Evolutionary conservation across 37 sponge, comb jelly and placozoan species (phyloP).

Genomic region (Petrosia ficiformis): DNA sequence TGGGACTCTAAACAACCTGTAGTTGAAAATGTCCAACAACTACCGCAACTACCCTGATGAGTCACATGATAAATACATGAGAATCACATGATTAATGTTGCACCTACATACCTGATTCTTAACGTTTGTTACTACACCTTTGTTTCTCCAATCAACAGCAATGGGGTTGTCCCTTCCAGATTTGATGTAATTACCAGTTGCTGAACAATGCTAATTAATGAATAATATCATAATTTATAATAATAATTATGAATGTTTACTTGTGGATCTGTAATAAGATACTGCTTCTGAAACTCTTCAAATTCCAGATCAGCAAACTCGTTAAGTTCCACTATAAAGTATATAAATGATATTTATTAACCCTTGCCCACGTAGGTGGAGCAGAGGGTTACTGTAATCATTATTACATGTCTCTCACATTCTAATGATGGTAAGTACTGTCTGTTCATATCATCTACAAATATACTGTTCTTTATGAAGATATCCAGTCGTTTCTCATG

Average conservation of each 20-base stretch:
- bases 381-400: no score
- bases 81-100: not conserved
- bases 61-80: not conserved
- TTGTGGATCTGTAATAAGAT: constrained; percentile 55
- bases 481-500: constrained; percentile 25
- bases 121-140: constrained; percentile 62
- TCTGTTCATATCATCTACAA: constrained; percentile 23
- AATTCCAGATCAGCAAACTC: constrained; percentile 57
- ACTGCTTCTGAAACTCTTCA: constrained; percentile 47
- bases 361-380: no score
- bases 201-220: constrained; percentile 66
- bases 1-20: constrained; percentile 74
- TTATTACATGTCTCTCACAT: not conserved
- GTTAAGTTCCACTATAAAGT: constrained; percentile 46
- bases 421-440: constrained; percentile 32
- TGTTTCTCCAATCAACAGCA: constrained; percentile 67
- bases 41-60: constrained; percentile 66
- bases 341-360: not conserved
- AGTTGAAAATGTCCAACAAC: constrained; percentile 81
- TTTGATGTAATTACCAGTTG: constrained; percentile 7
- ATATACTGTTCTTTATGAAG: constrained; percentile 23
- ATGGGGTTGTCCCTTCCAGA: not conserved
- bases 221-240: no score
- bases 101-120: constrained; percentile 69
- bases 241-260: no score